phyloP scores from a whole-genome alignment of 2,797 vertebrate species.

The Oophaga sylvatica region DNA sequence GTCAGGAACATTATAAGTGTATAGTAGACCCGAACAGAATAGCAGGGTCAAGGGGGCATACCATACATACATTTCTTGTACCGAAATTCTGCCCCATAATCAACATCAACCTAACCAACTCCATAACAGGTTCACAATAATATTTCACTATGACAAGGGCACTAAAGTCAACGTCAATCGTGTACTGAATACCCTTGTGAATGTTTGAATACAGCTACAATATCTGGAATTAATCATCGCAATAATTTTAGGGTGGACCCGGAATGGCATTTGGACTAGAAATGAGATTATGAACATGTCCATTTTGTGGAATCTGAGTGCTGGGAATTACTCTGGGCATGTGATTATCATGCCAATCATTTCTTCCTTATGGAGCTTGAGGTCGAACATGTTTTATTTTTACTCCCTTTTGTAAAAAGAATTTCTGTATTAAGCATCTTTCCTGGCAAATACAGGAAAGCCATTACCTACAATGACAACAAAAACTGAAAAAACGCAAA shows the following conservation, averaged over 20 bases:
- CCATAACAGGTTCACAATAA: too few species aligned
- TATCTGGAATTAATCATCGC: too few species aligned
- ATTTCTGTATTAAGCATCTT: not conserved
- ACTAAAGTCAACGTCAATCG: too few species aligned
- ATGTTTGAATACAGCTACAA: too few species aligned
- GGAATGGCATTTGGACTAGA: not conserved
- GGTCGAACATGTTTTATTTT: not conserved
- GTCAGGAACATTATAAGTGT: too few species aligned
- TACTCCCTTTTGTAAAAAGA: not conserved
- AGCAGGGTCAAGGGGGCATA: too few species aligned
- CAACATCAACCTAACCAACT: too few species aligned
- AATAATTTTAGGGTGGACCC: not conserved
- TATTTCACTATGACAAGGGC: too few species aligned
- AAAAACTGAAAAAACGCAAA: not conserved
- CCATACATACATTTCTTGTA: too few species aligned
- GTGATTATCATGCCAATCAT: not conserved
- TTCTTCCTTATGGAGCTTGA: not conserved
- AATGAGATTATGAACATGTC: not conserved
- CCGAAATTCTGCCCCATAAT: too few species aligned
- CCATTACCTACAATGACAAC: constrained; percentile 6
- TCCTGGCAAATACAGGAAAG: constrained; percentile 1
- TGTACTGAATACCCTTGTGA: too few species aligned
- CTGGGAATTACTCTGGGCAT: not conserved
- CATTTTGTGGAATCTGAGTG: not conserved
- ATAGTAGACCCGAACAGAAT: too few species aligned